phyloP scores from a whole-genome alignment of 2,797 vertebrate species.

The Chromis chromis region DNA sequence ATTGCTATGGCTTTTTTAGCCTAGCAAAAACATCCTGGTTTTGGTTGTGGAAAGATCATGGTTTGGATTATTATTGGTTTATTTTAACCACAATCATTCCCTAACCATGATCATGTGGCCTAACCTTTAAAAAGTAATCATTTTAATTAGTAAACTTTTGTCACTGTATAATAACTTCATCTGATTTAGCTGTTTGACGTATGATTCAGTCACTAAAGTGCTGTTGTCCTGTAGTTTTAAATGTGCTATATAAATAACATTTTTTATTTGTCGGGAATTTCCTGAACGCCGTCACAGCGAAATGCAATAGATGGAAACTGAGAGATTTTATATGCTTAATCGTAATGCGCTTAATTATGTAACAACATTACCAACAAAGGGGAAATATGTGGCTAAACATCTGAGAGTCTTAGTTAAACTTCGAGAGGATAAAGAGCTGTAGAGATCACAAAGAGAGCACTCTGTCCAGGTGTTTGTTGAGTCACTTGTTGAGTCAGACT shows the following conservation, averaged over 20 bases:
- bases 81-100: too few species aligned
- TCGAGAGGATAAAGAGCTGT: slow-evolving; percentile 15
- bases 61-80: background rate
- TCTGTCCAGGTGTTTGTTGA: slow-evolving; percentile 40
- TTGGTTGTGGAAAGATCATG: background rate
- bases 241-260: too few species aligned
- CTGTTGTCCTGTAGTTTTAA: too few species aligned
- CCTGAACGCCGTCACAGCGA: too few species aligned
- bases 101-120: too few species aligned
- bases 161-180: background rate
- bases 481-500: slow-evolving; percentile 41
- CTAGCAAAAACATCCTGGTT: background rate
- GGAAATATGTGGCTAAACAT: background rate
- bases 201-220: too few species aligned
- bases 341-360: background rate
- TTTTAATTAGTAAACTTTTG: too few species aligned
- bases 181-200: too few species aligned
- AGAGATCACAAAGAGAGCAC: slow-evolving; percentile 9
- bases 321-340: background rate
- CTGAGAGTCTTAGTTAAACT: slow-evolving; percentile 1
- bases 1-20: background rate
- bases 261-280: too few species aligned
- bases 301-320: too few species aligned
- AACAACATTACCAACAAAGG: fast-evolving
- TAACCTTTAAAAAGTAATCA: too few species aligned